Conservation (phyloP, 2,797 vertebrate genomes). For the Lepilemur ruficaudatus region DNA sequence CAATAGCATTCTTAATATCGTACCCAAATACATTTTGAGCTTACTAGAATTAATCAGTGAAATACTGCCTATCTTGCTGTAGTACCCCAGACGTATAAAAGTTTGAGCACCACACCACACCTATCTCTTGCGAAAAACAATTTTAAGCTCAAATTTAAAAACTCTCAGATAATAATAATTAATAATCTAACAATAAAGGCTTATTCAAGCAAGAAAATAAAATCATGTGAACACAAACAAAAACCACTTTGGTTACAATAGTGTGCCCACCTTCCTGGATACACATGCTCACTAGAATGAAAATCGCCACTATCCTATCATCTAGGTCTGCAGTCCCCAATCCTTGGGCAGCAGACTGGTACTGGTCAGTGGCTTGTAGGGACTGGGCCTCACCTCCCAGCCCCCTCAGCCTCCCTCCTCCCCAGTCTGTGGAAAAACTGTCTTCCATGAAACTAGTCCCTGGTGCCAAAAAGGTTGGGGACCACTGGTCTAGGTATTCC, state of each 20-base stretch:
- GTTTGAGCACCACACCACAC: neutral
- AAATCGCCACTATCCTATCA: neutral
- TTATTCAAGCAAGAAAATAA: neutral
- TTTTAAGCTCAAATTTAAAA: slow-evolving; percentile 32
- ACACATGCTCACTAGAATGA: neutral
- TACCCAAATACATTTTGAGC: neutral
- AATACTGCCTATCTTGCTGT: neutral
- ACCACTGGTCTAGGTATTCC: neutral
- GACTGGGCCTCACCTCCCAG: too few species aligned
- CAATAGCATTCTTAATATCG: neutral
- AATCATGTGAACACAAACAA: neutral
- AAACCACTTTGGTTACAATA: neutral
- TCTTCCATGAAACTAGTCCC: too few species aligned
- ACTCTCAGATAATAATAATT: neutral
- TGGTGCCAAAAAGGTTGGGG: too few species aligned
- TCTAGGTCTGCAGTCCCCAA: neutral
- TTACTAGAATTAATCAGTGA: neutral
- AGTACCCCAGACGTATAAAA: neutral
- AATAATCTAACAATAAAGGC: neutral
- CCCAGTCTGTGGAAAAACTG: too few species aligned
- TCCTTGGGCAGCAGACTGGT: too few species aligned
- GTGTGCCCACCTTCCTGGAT: neutral
- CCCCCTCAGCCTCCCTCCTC: too few species aligned
- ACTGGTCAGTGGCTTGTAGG: too few species aligned
- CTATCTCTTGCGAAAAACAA: neutral